Evolutionary conservation across 2,888 invertebrate genomes (phyloP).

Genomic region (Scaptodrosophila latifasciaeformis): DNA sequence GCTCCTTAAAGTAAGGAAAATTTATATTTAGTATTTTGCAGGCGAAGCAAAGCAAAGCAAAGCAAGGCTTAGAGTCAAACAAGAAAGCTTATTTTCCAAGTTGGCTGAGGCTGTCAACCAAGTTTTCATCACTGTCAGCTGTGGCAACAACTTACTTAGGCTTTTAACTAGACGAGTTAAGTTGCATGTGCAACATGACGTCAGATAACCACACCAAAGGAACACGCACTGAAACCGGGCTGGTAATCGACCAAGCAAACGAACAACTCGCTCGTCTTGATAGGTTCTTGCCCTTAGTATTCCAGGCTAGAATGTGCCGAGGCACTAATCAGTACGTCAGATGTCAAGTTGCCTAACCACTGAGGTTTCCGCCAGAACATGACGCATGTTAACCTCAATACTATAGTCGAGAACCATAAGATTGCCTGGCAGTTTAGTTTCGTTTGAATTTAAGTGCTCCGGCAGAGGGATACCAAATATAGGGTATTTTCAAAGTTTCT

Average conservation of each 20-base stretch:
- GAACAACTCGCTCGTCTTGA: not conserved
- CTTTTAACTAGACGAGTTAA: constrained; percentile 20
- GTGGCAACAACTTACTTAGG: constrained; percentile 54
- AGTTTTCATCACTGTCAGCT: constrained; percentile 62
- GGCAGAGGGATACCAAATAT: no score
- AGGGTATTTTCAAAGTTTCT: constrained; percentile 24
- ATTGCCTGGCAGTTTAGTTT: constrained; percentile 31
- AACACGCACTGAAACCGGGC: constrained; percentile 29
- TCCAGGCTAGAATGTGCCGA: no score
- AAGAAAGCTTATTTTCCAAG: no score
- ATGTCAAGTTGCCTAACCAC: constrained; percentile 42
- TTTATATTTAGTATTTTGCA: no score
- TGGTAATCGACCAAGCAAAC: constrained; percentile 2
- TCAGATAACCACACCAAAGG: constrained; percentile 28
- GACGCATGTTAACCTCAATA: constrained; percentile 49
- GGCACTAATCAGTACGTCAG: constrained; percentile 61
- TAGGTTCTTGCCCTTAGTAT: no score
- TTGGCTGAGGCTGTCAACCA: constrained; percentile 54
- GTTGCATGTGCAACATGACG: constrained; percentile 54
- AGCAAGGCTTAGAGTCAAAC: no score
- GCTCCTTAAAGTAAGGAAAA: no score
- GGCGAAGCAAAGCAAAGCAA: no score
- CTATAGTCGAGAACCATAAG: constrained; percentile 18
- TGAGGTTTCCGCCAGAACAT: constrained; percentile 32
- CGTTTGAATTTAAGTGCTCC: constrained; percentile 41